phyloP scores from a whole-genome alignment of 37 sponge, comb jelly and placozoan species.

The Aphrocallistes beatrix region DNA sequence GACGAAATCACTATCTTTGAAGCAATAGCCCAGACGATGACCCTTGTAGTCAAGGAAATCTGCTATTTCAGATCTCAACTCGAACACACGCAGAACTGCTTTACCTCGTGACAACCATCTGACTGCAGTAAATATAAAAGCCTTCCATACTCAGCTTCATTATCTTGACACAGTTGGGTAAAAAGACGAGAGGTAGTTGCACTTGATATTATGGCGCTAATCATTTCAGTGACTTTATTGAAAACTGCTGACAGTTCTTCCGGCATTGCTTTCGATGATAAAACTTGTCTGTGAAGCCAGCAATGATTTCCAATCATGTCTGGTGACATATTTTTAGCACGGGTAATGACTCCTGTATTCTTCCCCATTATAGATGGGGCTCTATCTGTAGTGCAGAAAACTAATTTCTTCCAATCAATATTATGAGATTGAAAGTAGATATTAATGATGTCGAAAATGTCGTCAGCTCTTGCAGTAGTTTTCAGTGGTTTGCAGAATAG shows the following conservation, averaged over 20 bases:
- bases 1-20: neutral
- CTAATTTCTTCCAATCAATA: neutral
- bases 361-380: neutral
- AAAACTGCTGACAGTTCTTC: neutral
- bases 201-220: neutral
- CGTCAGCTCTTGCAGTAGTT: neutral
- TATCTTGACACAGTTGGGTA: neutral
- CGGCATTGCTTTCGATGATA: conserved; percentile 3
- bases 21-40: neutral
- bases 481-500: neutral
- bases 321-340: neutral
- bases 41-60: neutral
- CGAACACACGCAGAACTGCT: conserved; percentile 8
- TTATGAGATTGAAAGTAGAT: neutral
- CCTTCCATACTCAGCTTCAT: neutral
- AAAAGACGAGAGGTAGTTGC: conserved; percentile 8
- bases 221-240: neutral
- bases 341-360: neutral
- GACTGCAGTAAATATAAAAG: conserved; percentile 11
- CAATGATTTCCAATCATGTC: neutral
- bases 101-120: conserved; percentile 8
- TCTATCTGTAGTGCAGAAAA: conserved; percentile 7
- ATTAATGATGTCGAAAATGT: neutral
- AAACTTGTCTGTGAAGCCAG: neutral
- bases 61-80: neutral